Evolutionary conservation across 1,140 invertebrate genomes (phyloP), one percentile per base, ranked within the genome.

Genomic region (Temnothorax curvispinosus): DNA sequence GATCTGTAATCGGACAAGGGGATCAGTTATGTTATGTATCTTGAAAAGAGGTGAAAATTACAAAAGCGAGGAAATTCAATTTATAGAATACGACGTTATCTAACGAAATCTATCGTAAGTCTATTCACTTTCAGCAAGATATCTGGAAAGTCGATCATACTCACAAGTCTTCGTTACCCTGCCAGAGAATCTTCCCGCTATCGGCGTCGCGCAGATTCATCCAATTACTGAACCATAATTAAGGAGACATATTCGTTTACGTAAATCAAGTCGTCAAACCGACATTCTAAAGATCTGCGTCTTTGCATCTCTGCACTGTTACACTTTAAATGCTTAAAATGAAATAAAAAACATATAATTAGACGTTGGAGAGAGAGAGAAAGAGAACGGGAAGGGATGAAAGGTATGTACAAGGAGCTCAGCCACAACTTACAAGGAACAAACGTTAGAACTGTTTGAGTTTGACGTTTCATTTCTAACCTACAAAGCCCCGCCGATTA

Each of bases 151-250:
- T 50, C 6, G 41, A 27, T 0, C 7, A 9, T 90, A 96, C 97
- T 96, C 97, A 99, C 97, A 99, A 96, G 95, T 99, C 99, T 94
- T 99, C 99, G 93, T 98, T 99, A 78, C 98, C 98, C 95, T 99
- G 99, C 99, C 99, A 99, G 35, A 99, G 96, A 74, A 99, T 97
- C 96, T 99, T 98, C 47, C 99, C 99, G 91, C 96, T 98, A 94
- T 99, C 99, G 11, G 98, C 98, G 97, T 99, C 99, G 85, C 99
- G 96, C 56, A 99, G 95, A 95, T 99, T 99, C 98, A 99, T 99
- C 98, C 99, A 99, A 96, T 99, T 99, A 87, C 98, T 99, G 88
- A 90, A 76, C 44, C 11, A 13, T 21, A 75, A 74, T 89, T 65
- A 91, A 92, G 78, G n/a, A 90, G 60, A 84, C 62, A 41, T 47